These are phyloP conservation scores for Acanthosepion lycidas DNA, from an alignment of 2,888 invertebrate genomes.

Conservation along the genomic window DNA sequence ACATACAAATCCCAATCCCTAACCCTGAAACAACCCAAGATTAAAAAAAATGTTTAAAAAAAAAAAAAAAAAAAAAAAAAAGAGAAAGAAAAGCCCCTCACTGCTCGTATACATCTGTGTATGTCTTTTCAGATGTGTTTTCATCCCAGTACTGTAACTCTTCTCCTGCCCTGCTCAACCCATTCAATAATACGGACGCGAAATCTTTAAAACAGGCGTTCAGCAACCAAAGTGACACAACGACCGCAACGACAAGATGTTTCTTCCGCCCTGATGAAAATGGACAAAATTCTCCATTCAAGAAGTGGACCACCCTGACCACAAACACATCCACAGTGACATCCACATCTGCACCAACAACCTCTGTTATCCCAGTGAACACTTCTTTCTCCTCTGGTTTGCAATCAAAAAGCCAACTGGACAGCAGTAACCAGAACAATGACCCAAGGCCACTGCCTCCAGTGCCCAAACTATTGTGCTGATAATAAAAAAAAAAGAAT, in stretches of 20 bases:
- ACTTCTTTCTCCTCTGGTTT: background rate
- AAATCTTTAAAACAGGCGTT: constrained; percentile 22
- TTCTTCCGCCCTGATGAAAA: background rate
- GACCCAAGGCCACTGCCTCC: background rate
- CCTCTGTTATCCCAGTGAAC: background rate
- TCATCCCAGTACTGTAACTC: background rate
- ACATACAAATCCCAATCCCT: background rate
- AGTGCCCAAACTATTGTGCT: background rate
- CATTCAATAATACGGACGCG: background rate
- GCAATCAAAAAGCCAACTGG: background rate
- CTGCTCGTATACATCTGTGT: constrained; percentile 33
- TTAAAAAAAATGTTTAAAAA: background rate
- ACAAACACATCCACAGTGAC: background rate
- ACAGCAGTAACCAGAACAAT: background rate
- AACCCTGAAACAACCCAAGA: background rate
- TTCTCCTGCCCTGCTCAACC: constrained; percentile 22
- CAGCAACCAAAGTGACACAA: constrained; percentile 22
- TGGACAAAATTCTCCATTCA: background rate
- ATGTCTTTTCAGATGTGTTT: constrained; percentile 20
- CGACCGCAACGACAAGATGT: background rate
- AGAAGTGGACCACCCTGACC: background rate
- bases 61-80: background rate
- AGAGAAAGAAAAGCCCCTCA: background rate
- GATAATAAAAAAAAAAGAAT: background rate
- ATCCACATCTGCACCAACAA: background rate